Base-by-base conservation (phyloP, 2,113 vertebrate genomes). In the Rhineura floridana region DNA sequence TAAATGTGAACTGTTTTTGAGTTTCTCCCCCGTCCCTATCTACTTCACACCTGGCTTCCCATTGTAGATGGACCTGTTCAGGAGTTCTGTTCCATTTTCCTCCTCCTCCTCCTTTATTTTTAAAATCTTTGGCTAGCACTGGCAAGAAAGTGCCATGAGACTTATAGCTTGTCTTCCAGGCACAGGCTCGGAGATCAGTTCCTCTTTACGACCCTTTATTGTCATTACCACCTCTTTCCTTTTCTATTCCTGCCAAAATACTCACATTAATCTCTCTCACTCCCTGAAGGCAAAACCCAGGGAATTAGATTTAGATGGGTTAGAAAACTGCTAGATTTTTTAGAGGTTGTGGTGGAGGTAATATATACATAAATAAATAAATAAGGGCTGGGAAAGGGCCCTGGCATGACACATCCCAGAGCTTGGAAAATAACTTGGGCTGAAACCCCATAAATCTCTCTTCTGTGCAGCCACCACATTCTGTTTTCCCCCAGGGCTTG, bases 241-340 rank as follows among this genome's bases (percentile, higher is more conserved):
- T 97, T 97, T 97, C 97, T 96, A 96, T 96, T 94, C 90, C 96
- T 97, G 96, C 96, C 97, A 97, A 97, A 97, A 97, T 93, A 96
- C 96, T 94, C 92, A 95, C 96, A 97, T 97, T 97, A 97, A 97
- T 97, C 97, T 97, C 95, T 94, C 89, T 81, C 69, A 44, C 93
- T 97, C 96, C 96, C 97, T 94, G 93, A 96, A 97, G 97, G 97
- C 96, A 97, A 97, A 97, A 97, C 96, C 96, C 25, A 87, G 95
- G 96, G 97, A 97, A 97, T 97, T 97, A 96, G 97, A 97, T 97
- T 97, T 97, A 97, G 97, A 96, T 96, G 96, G 96, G 95, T 96
- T 96, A 93, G 96, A 95, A 97, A 97, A 97, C 96, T 96, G 96
- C 96, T 97, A 95, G 96, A 93, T 90, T 93, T 36, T 33, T 30